Percentiles rank a stretch among this genome's conserved stretches.
Conservation (phyloP, 2,888 invertebrate genomes). For the Ferdinandea cuprea region DNA sequence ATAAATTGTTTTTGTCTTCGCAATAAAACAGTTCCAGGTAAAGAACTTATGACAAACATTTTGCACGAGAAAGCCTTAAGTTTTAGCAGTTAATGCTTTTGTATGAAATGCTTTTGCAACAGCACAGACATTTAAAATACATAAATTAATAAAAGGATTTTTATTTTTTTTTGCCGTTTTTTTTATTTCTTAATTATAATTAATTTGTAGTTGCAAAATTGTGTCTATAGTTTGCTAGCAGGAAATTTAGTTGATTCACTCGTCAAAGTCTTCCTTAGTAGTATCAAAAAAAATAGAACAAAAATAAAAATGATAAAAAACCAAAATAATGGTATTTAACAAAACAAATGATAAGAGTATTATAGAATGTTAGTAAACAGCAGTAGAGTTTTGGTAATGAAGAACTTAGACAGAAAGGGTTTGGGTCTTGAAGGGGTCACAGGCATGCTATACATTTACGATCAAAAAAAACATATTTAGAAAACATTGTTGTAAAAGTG, state of each 20-base stretch:
- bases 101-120: conserved; percentile 40
- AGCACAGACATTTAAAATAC: conserved; percentile 2
- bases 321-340: neutral
- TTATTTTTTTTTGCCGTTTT: neutral
- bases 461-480: too few relatives aligned
- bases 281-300: conserved; percentile 20
- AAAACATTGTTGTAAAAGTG: too few relatives aligned
- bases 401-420: neutral
- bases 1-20: neutral
- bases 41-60: conserved; percentile 45
- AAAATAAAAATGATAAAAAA: conserved; percentile 11
- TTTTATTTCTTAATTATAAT: conserved; percentile 11
- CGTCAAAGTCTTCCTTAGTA: conserved; percentile 37
- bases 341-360: conserved; percentile 1
- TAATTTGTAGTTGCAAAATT: neutral
- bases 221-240: conserved; percentile 44
- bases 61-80: conserved; percentile 40
- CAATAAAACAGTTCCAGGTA: neutral
- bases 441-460: too few relatives aligned
- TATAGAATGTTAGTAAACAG: conserved; percentile 3
- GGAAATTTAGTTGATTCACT: conserved; percentile 45
- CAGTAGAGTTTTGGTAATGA: conserved; percentile 15
- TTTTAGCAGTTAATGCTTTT: neutral
- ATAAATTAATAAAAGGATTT: conserved; percentile 14
- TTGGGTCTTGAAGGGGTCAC: too few relatives aligned